Conservation (phyloP, 30 jellyfish, hydroid and myxozoan genomes). For the Hydractinia echinata region DNA sequence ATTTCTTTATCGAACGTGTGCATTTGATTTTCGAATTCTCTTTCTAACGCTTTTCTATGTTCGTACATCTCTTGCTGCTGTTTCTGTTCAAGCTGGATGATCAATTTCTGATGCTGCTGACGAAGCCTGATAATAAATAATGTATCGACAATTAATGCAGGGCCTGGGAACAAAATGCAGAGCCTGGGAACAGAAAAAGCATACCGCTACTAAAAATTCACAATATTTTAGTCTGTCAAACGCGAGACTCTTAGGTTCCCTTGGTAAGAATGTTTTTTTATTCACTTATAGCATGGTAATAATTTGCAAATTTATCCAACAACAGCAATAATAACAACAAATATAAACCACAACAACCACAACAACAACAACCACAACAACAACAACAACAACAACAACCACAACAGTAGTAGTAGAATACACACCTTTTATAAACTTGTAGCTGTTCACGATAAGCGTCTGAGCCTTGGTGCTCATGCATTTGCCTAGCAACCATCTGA, state of each 20-base stretch:
- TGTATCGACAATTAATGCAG: neutral
- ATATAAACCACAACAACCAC: no score
- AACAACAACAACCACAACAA: no score
- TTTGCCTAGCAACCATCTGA: conserved; percentile 91
- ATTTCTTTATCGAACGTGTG: conserved; percentile 92
- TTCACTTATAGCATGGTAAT: no score
- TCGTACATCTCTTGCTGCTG: conserved; percentile 94
- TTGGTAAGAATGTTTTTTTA: no score
- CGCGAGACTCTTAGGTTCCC: no score
- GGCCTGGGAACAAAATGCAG: no score
- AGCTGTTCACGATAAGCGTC: conserved; percentile 98
- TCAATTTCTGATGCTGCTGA: conserved; percentile 94
- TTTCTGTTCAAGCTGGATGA: conserved; percentile 65
- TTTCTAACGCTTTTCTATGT: conserved; percentile 77
- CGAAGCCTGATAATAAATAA: conserved; percentile 41
- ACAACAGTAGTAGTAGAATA: neutral
- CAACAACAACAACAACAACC: no score
- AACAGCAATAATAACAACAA: no score
- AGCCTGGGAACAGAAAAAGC: no score
- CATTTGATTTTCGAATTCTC: conserved; percentile 97
- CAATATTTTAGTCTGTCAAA: neutral
- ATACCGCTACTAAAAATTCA: no score
- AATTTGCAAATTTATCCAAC: no score
- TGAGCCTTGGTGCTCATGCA: conserved; percentile 92
- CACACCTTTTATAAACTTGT: conserved; percentile 86